Conservation (phyloP, 2,888 invertebrate genomes). For the Anthophora plumipes region DNA sequence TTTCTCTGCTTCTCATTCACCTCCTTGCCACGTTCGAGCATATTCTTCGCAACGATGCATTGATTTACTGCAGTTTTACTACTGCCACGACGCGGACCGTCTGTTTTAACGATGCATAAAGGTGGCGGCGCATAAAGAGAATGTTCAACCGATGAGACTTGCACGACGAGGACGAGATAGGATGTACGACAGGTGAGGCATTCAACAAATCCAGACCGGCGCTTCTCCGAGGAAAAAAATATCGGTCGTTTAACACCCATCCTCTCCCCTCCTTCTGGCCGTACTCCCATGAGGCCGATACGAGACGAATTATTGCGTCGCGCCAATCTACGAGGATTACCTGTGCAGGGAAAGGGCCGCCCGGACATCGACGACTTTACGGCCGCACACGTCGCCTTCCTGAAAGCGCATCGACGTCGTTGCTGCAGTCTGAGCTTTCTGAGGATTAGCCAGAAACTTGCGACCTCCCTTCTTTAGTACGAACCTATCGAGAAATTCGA, state of each 20-base stretch:
- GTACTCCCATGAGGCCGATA: slow-evolving; percentile 62
- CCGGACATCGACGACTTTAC: slow-evolving; percentile 67
- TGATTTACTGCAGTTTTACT: slow-evolving; percentile 68
- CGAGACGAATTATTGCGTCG: slow-evolving; percentile 70
- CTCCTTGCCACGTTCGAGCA: slow-evolving; percentile 23
- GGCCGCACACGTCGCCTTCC: slow-evolving; percentile 46
- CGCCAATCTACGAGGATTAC: slow-evolving; percentile 72
- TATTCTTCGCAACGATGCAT: slow-evolving; percentile 54
- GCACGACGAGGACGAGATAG: slow-evolving; percentile 43
- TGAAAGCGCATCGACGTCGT: slow-evolving; percentile 54
- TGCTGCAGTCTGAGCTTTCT: slow-evolving; percentile 54
- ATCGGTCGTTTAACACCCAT: slow-evolving; percentile 63
- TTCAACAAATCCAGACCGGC: slow-evolving; percentile 50
- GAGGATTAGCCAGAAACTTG: slow-evolving; percentile 59
- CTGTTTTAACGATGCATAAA: slow-evolving; percentile 68
- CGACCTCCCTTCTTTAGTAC: slow-evolving; percentile 1
- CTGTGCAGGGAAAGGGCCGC: slow-evolving; percentile 57
- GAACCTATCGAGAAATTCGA: slow-evolving; percentile 53
- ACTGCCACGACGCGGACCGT: slow-evolving; percentile 38
- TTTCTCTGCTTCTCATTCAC: slow-evolving; percentile 4
- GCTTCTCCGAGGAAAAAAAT: slow-evolving; percentile 42
- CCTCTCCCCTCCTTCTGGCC: not conserved
- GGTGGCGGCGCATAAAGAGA: slow-evolving; percentile 49
- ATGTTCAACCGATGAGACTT: slow-evolving; percentile 15
- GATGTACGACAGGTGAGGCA: slow-evolving; percentile 60